Base-by-base conservation (phyloP, 2,888 invertebrate genomes). In the Polylopha cassiicola region DNA sequence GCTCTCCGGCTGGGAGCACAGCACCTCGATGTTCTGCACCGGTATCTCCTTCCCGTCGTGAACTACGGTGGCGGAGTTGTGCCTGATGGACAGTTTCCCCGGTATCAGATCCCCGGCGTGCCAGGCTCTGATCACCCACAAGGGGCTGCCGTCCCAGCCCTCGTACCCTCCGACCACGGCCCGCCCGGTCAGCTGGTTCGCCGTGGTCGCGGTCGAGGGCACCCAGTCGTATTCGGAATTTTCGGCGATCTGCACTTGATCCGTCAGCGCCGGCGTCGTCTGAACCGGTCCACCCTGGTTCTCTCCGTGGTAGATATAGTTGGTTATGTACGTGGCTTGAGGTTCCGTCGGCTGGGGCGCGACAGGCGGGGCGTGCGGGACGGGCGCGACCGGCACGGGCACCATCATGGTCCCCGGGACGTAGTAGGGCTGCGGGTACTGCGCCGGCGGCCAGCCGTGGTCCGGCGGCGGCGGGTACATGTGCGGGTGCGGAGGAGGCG, bases 71-170 rank as follows among this genome's bases (percentile, higher is more conserved):
- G 86, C 86, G 0, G 78, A 54, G 30, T 70, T 78, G 47, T 85
- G 85, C 43, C 84, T 66, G 2, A 86, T 71, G 0, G 84, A 77
- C 1, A 86, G 48, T 46, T 86, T 86, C 1, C 86, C 86, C n/a
- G 86, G 85, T 1, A 86, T 61, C 38, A 85, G 41, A 20, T 86
- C 82, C 3, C 82, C 84, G n/a, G 68, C 67, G 23, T 85, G 75
- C 78, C 77, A 79, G 0, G 77, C 67, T 10, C 86, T 58, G 37
- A 86, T 86, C 7, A 87, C 77, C 81, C 86, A 86, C 0, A 86
- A 48, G 0, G 82, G 82, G 41, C 79, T 84, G 1, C 85, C 80
- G 26, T 87, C 85, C 81, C 85, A 84, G 0, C 82, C 85, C 51
- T 86, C 86, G 17, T 84, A 77, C 0, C 86, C 86, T 0, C 82